A percentile compares a stretch with the other conserved stretches of the same genome.
These are phyloP conservation scores for Doryteuthis pealeii DNA, from an alignment of 1,140 invertebrate genomes.

Conservation along the genomic window DNA sequence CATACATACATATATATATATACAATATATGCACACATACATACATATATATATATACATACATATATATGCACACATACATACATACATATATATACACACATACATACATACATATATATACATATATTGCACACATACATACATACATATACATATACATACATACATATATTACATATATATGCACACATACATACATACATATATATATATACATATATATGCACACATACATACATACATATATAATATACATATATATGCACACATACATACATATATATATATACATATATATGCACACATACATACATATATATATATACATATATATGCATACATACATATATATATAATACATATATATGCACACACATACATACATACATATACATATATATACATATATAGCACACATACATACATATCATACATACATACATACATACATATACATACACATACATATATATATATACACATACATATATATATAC, in stretches of 20 bases:
- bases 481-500: neutral
- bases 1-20: too few species aligned
- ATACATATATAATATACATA: too few species aligned
- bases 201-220: neutral
- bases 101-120: neutral
- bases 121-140: neutral
- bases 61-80: neutral
- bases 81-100: neutral
- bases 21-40: neutral
- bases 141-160: neutral
- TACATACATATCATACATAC: neutral
- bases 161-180: too few species aligned
- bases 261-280: constrained; percentile 11
- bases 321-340: neutral
- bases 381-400: neutral
- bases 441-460: neutral
- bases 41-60: too few species aligned
- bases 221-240: neutral
- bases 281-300: neutral
- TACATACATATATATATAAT: too few species aligned
- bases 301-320: neutral
- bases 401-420: neutral
- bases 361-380: too few species aligned
- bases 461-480: neutral
- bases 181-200: neutral